phyloP scores from a whole-genome alignment of 2,113 vertebrate genomes.

The Diadophis punctatus region DNA sequence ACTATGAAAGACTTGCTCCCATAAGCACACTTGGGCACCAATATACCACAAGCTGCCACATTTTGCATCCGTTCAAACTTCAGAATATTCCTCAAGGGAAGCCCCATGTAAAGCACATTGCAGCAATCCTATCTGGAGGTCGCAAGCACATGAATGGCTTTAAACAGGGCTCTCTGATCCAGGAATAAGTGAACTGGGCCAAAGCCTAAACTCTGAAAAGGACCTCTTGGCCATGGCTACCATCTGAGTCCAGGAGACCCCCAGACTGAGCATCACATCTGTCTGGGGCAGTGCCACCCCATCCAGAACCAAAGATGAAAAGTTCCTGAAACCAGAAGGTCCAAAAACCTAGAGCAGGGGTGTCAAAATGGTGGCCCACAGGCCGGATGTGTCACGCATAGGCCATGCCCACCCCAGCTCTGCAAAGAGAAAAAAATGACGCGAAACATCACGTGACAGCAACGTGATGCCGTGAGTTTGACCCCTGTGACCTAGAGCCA shows the following conservation, averaged over 20 bases:
- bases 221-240: background rate
- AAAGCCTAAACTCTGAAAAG: background rate
- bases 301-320: background rate
- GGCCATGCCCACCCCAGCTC: no score
- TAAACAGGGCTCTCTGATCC: background rate
- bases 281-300: background rate
- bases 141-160: background rate
- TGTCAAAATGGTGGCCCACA: no score
- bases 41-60: background rate
- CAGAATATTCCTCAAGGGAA: background rate
- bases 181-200: background rate
- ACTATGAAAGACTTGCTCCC: no score
- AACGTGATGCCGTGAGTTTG: no score
- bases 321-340: background rate
- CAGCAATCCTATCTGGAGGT: background rate
- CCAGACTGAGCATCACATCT: background rate
- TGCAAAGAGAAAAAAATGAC: no score
- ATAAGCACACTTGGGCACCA: background rate
- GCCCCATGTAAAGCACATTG: background rate
- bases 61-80: background rate
- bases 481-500: background rate
- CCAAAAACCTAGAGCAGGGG: background rate
- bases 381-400: no score
- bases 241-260: background rate
- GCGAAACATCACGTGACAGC: no score